Evolutionary conservation across 2,888 invertebrate genomes (phyloP), one percentile per base, ranked within the genome.

Genomic region (Conomelus anceps): DNA sequence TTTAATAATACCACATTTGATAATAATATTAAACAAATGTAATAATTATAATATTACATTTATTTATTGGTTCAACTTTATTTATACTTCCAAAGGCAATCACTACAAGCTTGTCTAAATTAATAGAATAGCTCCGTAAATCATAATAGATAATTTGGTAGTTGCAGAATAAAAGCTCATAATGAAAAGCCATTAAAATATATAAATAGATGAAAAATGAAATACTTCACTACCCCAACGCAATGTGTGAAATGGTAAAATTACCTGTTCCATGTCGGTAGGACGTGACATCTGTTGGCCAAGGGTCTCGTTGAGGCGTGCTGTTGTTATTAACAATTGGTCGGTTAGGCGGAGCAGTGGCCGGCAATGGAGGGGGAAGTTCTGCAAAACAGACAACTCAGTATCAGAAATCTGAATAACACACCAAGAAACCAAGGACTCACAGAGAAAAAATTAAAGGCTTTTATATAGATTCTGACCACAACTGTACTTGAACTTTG

Each of bases 291-390:
- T 92, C 92, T 22, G 91, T 91, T 3, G 92, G 92, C 92, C 92
- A 92, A n/a, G 91, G 91, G 22, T 92, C 91, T 89, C 92, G 90
- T 26, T 91, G 89, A 63, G 90, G 91, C 22, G 89, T 26, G 17
- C 84, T 84, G 20, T 89, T 85, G 7, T 63, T 63, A n/a, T 63
- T 63, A 22, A 86, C 88, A 22, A 89, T 85, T 0, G 88, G 90
- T 90, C 91, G 89, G 84, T 91, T 90, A 90, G 95, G 95, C 90
- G 95, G 95, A 91, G 94, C 94, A 90, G 94, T 94, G 92, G 94
- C 94, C 92, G 95, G 95, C 92, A 95, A 93, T 90, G 95, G 95
- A 91, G 95, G 95, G 92, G 95, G 95, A 92, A 91, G 86, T 93
- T 95, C 95, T 94, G 93, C 94, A 93, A 20, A 63, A 63, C 20